These are phyloP conservation scores for Rana temporaria DNA, from an alignment of 2,113 vertebrate species.

Conservation along the genomic window DNA sequence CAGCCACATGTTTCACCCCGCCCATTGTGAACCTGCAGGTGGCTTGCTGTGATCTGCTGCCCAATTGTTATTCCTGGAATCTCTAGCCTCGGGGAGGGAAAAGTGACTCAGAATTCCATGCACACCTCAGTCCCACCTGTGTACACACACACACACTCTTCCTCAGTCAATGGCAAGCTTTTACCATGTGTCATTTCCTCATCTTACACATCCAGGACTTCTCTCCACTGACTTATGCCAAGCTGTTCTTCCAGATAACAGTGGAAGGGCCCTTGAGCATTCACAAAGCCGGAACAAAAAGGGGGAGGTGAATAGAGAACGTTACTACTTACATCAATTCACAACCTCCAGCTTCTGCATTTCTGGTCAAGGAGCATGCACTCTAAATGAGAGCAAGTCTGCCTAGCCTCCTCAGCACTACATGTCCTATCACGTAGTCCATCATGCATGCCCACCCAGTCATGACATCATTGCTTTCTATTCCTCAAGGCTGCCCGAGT, in stretches of 20 bases:
- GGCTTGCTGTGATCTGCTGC: conserved; percentile 57
- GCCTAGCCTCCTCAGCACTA: no score
- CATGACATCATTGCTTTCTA: no score
- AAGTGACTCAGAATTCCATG: conserved; percentile 59
- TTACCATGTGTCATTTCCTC: conserved; percentile 49
- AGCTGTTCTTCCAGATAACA: conserved; percentile 26
- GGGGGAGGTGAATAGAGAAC: background rate
- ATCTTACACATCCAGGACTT: background rate
- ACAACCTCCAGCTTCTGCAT: no score
- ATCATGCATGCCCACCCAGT: no score
- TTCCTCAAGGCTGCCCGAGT: no score
- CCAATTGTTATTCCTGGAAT: conserved; percentile 62
- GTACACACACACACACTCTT: background rate
- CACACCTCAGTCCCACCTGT: conserved; percentile 26
- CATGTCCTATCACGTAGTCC: no score
- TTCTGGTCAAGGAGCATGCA: no score
- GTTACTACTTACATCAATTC: no score
- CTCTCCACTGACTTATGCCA: conserved; percentile 29
- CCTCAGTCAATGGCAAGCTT: conserved; percentile 1
- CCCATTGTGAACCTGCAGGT: conserved; percentile 57
- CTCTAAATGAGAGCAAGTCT: no score
- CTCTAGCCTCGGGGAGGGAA: conserved; percentile 57
- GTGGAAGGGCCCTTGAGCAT: background rate
- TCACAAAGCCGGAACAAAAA: no score
- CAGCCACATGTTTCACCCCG: conserved; percentile 51